Evolutionary conservation across 2,797 vertebrate species (phyloP), one percentile per base, ranked within the genome.

Genomic region (Esox masquinongy): DNA sequence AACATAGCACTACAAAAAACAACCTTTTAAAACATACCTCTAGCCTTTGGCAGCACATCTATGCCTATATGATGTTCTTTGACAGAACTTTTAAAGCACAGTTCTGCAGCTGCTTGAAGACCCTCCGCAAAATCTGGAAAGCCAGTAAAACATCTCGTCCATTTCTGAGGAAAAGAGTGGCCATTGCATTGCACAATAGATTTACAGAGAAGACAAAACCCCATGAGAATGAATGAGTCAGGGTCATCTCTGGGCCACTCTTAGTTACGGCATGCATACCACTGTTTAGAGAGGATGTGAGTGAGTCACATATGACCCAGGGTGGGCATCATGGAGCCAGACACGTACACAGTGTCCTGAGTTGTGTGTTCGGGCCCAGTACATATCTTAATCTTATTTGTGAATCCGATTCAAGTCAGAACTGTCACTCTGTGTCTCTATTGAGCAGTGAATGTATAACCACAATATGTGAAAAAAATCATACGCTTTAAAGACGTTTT

Each of bases 341-440:
- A 31, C 63, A 66, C 6, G 63, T 34, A 66, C 63, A 17, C 63
- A 66, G n/a, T 59, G 56, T 24, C 11, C 8, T 24, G 8, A 24
- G n/a, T 19, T 59, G 56, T 11, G 56, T 24, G 56, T 59, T 22
- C 1, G 1, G 56, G 56, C 11, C 56, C 9, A 61, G 56, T 24
- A 6, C 12, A 56, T 15, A 29, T 24, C 24, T 26, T 26, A 29
- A 11, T 64, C 61, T 64, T 31, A 12, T 29, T 5, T 64, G 43
- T 61, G 3, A 61, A 12, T 24, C 56, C 12, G 22, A 24, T 61
- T 61, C 3, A 61, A 61, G 56, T 61, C n/a, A 61, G 9, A 61
- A 24, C 56, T 61, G n/a, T 36, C 87, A 86, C 64, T 83, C 86
- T 81, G 75, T 83, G 49, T 34, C 51, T 83, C 76, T 74, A 67